Conservation (phyloP, 2,888 invertebrate species). For the Dicyrtomina minuta region DNA sequence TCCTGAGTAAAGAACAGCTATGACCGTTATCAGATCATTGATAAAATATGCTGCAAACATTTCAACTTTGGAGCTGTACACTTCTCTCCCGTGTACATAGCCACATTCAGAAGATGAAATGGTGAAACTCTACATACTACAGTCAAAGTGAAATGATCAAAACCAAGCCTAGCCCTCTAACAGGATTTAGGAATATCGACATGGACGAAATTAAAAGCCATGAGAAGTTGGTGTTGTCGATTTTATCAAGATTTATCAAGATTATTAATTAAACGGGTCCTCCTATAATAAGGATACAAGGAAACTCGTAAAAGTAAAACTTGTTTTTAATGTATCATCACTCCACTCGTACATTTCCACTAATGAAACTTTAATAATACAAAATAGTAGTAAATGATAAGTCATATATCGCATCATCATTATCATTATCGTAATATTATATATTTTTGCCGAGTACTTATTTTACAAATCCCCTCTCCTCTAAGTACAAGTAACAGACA, state of each 20-base stretch:
- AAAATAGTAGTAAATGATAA: slow-evolving; percentile 13
- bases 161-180: no score
- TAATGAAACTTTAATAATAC: slow-evolving; percentile 29
- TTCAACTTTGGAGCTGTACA: no score
- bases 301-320: slow-evolving; percentile 22
- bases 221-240: slow-evolving; percentile 14
- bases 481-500: no score
- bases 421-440: no score
- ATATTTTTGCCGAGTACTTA: no score
- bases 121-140: slow-evolving; percentile 2
- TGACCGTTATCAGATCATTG: no score
- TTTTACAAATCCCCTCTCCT: no score
- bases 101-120: slow-evolving; percentile 8
- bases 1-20: no score
- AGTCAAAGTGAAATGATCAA: background rate
- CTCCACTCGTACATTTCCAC: slow-evolving; percentile 15
- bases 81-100: background rate
- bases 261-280: slow-evolving; percentile 31
- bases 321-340: slow-evolving; percentile 21
- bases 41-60: no score
- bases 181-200: background rate
- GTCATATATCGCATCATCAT: slow-evolving; percentile 16
- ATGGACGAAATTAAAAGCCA: slow-evolving; percentile 16
- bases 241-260: slow-evolving; percentile 20
- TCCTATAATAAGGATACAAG: slow-evolving; percentile 7